phyloP scores from a whole-genome alignment of 1,140 invertebrate species.

The Lineus longissimus region DNA sequence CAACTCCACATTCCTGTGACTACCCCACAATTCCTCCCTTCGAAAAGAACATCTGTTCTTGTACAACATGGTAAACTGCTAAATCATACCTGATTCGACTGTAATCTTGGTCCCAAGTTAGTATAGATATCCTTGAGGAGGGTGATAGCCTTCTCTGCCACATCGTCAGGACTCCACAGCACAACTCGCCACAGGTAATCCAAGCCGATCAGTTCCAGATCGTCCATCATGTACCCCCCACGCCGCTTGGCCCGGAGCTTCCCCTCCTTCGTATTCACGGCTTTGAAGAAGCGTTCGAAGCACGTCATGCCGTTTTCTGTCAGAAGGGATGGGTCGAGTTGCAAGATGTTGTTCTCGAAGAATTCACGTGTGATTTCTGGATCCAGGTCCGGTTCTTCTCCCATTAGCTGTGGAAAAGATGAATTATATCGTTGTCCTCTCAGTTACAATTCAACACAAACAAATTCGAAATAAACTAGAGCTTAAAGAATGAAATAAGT shows the following conservation, averaged over 20 bases:
- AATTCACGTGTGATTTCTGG: conserved; percentile 95
- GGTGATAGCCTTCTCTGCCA: conserved; percentile 85
- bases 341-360: conserved; percentile 92
- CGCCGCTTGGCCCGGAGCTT: conserved; percentile 84
- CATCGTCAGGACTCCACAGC: conserved; percentile 83
- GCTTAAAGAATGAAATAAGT: too few species aligned
- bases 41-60: too few species aligned
- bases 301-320: conserved; percentile 95
- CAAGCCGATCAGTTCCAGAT: conserved; percentile 83
- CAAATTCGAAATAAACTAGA: background rate
- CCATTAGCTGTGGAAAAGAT: conserved; percentile 68
- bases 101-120: conserved; percentile 81
- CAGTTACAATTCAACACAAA: background rate
- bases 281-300: conserved; percentile 93
- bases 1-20: background rate
- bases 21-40: too few species aligned
- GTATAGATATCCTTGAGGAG: conserved; percentile 90
- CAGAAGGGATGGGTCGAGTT: conserved; percentile 82
- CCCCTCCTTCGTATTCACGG: conserved; percentile 91
- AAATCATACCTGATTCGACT: conserved; percentile 60
- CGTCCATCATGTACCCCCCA: conserved; percentile 66
- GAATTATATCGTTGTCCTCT: too few species aligned
- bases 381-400: conserved; percentile 93
- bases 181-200: conserved; percentile 96
- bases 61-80: too few species aligned